Base-by-base conservation (phyloP, 2,888 invertebrate species). In the Nephrotoma flavescens region DNA sequence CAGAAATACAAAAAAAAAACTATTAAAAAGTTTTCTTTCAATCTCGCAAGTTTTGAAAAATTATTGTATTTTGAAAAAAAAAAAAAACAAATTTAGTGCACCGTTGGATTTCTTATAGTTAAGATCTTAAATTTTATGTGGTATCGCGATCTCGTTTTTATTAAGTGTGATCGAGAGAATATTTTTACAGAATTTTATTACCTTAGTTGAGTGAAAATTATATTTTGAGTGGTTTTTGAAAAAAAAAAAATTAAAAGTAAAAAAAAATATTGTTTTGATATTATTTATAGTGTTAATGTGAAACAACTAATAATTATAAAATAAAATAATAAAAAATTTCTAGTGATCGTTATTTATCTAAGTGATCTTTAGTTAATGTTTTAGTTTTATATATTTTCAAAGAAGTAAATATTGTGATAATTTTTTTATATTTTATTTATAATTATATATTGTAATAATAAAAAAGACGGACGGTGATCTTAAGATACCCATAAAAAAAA, bases 41-140 rank as follows among this genome's bases (percentile, higher is more conserved):
- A 84, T 84, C 84, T 42, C 84, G 41, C 41, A 84, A 84, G 84
- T 84, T 84, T 41, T 84, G 41, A 42, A 84, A 42, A 84, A 84
- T 84, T 84, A 41, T 84, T 42, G 41, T 84, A 44, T 85, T 44
- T 85, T 85, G 15, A 44, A 85, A 85, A 44, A 19, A 19, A 19
- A 19, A 19, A 19, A 19, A n/a, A 85, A 85, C 19, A 42, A 85
- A 85, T 85, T 85, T 85, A 85, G 85, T 85, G 85, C 85, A 85
- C 85, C 85, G 85, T 85, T 85, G 85, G 15, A 85, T 42, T 85
- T 85, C 85, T 44, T 85, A 85, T 19, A 44, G 44, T 85, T 42
- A 85, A 85, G 85, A 84, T 42, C 84, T 41, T 47, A n/a, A 4
- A 41, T 41, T 83, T 83, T 84, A 84, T n/a, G 15, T 84, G 6